These are phyloP conservation scores for Sesamia inferens DNA, from an alignment of 2,888 invertebrate genomes.

Conservation along the genomic window DNA sequence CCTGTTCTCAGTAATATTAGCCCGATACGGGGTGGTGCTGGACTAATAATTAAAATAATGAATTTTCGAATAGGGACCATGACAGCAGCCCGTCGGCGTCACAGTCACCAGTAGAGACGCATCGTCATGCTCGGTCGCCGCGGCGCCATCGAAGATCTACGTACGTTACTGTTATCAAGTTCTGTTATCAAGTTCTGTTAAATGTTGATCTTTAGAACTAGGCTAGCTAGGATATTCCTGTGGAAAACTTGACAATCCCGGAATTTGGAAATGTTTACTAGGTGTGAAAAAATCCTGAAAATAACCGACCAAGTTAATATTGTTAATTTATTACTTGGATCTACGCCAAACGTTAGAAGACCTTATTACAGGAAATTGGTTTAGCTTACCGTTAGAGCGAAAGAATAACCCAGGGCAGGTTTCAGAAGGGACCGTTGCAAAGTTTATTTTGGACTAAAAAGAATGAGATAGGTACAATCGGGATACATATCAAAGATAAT, in stretches of 20 bases:
- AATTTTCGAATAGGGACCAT: slow-evolving; percentile 47
- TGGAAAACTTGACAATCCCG: neutral
- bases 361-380: neutral
- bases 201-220: no score
- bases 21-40: neutral
- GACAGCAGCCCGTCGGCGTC: slow-evolving; percentile 77
- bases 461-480: neutral
- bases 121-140: slow-evolving; percentile 72
- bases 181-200: neutral
- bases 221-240: neutral
- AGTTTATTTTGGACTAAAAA: neutral
- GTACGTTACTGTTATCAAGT: slow-evolving; percentile 64
- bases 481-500: neutral
- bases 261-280: neutral
- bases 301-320: neutral
- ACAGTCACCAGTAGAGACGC: slow-evolving; percentile 64
- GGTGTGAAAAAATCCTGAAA: neutral
- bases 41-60: neutral
- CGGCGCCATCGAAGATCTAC: slow-evolving; percentile 74
- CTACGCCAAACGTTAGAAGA: neutral
- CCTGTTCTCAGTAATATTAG: no score
- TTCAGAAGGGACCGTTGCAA: neutral
- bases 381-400: neutral
- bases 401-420: neutral
- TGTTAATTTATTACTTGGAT: neutral